Evolutionary conservation across 2,888 invertebrate species (phyloP).

Genomic region (Drosophila ezoana): DNA sequence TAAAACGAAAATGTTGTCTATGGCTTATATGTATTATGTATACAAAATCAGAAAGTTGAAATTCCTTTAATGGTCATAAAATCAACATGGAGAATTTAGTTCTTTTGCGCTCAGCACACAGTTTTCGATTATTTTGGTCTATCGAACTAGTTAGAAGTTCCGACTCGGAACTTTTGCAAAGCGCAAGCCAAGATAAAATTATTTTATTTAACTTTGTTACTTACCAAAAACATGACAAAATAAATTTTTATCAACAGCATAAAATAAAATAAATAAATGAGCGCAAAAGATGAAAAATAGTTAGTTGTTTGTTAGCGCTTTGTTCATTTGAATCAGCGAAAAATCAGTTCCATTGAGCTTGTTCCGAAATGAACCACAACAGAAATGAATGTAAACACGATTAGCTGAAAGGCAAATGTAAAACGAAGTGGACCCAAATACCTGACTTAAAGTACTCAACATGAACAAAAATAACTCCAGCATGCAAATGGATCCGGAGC

Average conservation of each 20-base stretch:
- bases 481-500: constrained; percentile 90
- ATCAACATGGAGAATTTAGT: too few relatives aligned
- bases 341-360: constrained; percentile 2
- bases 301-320: too few relatives aligned
- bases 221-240: too few relatives aligned
- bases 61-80: too few relatives aligned
- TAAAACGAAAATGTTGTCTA: background rate
- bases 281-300: background rate
- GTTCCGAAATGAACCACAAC: constrained; percentile 12
- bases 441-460: background rate
- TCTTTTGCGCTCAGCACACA: too few relatives aligned
- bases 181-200: too few relatives aligned
- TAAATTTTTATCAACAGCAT: background rate
- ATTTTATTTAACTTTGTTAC: too few relatives aligned
- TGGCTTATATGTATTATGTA: background rate
- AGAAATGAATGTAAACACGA: constrained; percentile 3
- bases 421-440: background rate
- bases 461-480: constrained; percentile 75
- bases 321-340: background rate
- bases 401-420: background rate
- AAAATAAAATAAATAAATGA: background rate
- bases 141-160: too few relatives aligned
- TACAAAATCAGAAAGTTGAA: too few relatives aligned
- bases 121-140: too few relatives aligned
- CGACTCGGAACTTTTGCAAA: too few relatives aligned